Conservation (phyloP, 2,797 vertebrate genomes). For the Poecilia velifera region DNA sequence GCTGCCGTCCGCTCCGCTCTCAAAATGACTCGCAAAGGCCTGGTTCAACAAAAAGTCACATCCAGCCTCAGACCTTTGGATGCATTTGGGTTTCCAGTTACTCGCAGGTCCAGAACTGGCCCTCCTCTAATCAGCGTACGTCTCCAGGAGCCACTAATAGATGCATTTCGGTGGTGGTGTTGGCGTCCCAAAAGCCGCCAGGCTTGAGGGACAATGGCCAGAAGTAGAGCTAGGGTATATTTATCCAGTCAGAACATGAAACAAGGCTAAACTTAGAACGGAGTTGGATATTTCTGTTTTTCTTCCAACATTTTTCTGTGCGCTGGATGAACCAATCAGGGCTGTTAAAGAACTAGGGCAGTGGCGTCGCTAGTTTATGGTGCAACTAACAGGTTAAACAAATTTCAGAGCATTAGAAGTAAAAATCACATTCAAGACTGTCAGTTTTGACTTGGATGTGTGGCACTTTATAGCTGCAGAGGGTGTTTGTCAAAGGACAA, state of each 20-base stretch:
- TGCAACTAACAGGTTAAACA: neutral
- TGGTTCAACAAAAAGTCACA: neutral
- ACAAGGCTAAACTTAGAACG: neutral
- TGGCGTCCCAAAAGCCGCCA: neutral
- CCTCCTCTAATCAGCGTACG: neutral
- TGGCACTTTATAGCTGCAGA: neutral
- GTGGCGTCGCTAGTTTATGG: neutral
- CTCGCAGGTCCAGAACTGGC: neutral
- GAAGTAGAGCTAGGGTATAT: neutral
- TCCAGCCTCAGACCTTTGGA: neutral
- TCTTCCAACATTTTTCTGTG: slow-evolving; percentile 1
- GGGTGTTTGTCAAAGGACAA: neutral
- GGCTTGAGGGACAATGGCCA: neutral
- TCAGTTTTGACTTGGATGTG: neutral
- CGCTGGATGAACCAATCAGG: neutral
- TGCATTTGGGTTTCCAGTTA: slow-evolving; percentile 22
- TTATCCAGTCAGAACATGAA: neutral
- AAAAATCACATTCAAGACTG: neutral
- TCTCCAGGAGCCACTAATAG: slow-evolving; percentile 9
- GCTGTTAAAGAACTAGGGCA: neutral
- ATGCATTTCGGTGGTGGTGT: neutral
- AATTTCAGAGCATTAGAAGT: neutral
- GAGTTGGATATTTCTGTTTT: neutral
- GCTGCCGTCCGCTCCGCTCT: slow-evolving; percentile 8
- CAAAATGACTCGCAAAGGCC: slow-evolving; percentile 30